A percentile compares a stretch with the other conserved stretches of the same genome.
These are phyloP conservation scores for Hyla sarda DNA, from an alignment of 2,113 vertebrate species.

Conservation along the genomic window DNA sequence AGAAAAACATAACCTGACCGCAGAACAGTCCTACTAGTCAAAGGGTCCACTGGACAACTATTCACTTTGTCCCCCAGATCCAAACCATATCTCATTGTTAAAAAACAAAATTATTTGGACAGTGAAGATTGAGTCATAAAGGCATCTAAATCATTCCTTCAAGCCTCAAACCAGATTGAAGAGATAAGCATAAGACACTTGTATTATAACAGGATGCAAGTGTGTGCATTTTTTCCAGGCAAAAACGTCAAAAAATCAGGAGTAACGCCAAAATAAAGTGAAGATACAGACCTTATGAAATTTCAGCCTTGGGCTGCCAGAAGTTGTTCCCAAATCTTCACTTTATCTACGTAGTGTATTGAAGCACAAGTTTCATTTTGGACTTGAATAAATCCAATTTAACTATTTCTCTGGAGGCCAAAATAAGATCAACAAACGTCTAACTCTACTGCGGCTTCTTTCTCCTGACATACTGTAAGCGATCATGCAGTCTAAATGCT, in stretches of 20 bases:
- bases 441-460: background rate
- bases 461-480: background rate
- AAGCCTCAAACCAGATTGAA: slow-evolving; percentile 3
- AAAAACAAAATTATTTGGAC: background rate
- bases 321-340: background rate
- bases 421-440: background rate
- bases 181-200: slow-evolving; percentile 14
- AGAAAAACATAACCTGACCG: background rate
- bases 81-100: background rate
- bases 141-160: background rate
- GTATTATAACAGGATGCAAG: background rate
- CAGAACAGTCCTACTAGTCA: background rate
- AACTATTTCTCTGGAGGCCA: background rate
- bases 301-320: background rate
- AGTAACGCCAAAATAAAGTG: slow-evolving; percentile 18
- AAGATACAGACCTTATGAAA: background rate
- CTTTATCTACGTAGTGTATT: background rate
- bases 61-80: background rate
- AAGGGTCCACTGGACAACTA: slow-evolving; percentile 17
- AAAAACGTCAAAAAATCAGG: background rate
- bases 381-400: background rate
- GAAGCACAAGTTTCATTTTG: background rate
- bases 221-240: background rate
- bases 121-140: background rate
- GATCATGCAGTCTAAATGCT: no score